Evolutionary conservation across 1,140 invertebrate species (phyloP), one percentile per base, ranked within the genome.

Genomic region (Drosophila tani): DNA sequence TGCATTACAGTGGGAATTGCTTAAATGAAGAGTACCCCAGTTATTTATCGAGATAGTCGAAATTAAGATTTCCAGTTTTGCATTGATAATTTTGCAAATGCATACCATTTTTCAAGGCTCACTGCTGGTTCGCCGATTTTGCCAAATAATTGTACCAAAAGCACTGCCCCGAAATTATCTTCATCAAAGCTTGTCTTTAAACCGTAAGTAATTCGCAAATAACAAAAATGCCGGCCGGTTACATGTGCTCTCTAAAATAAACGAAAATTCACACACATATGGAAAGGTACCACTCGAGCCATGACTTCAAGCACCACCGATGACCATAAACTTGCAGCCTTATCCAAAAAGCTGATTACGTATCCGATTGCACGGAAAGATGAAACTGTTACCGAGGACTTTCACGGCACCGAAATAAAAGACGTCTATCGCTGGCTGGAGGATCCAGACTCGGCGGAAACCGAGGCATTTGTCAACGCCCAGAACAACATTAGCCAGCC

Each of bases 361-460:
- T 99, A 99, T 94, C 98, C 98, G 3, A 93, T 94, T 65, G 95
- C 95, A 50, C 93, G 96, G 63, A 94, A 97, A 77, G 97, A 98
- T 93, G 96, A 97, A 71, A 93, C 94, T 56, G 94, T 97, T 50
- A 93, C 96, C 38, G 98, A 99, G 74, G 94, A 96, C 85, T 97
- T 96, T 93, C 96, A 98, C 94, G 97, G 97, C 43, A 94, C 94
- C 43, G 95, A 97, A 95, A 94, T 99, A 67, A 66, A 93, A 75
- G 99, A 99, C 94, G 97, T 98, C 0, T 99, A 99, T 93, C 95
- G 98, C 50, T 99, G 98, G 98, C 93, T 99, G 24, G 99, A 99
- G 94, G 97, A 99, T 94, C 98, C 98, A 1, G 97, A 99, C 92
- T 94, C 96, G 0, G 95, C 96, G 74, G 98, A 99, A 93, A 99